phyloP scores from a whole-genome alignment of 2,797 vertebrate species.

The Margarornis squamiger region DNA sequence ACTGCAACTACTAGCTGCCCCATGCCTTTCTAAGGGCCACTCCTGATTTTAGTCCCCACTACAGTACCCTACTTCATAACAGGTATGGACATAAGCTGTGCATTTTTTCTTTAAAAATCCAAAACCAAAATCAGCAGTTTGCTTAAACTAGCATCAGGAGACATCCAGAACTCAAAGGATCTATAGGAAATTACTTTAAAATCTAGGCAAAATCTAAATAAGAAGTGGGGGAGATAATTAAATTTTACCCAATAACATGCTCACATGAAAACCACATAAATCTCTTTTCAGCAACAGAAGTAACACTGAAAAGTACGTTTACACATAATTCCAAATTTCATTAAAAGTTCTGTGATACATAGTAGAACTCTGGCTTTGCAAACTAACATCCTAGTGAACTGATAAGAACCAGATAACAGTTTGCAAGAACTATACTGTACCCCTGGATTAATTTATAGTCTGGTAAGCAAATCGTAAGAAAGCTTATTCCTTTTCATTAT shows the following conservation, averaged over 20 bases:
- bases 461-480: background rate
- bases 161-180: background rate
- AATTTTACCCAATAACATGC: background rate
- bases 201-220: background rate
- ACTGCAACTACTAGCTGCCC: background rate
- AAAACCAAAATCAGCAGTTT: background rate
- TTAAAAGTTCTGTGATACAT: conserved; percentile 33
- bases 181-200: background rate
- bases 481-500: conserved; percentile 17
- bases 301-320: conserved; percentile 15
- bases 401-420: conserved; percentile 22
- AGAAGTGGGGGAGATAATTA: background rate
- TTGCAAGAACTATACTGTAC: conserved; percentile 36
- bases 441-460: conserved; percentile 57
- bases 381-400: conserved; percentile 8
- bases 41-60: background rate
- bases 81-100: background rate
- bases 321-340: conserved; percentile 25
- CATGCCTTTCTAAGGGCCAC: background rate
- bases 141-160: background rate
- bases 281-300: conserved; percentile 40
- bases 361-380: conserved; percentile 26
- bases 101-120: background rate
- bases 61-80: background rate
- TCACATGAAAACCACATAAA: background rate